A percentile compares a stretch with the other conserved stretches of the same genome.
These are phyloP conservation scores for Stenopsyche tienmushanensis DNA, from an alignment of 1,140 invertebrate genomes.

Conservation along the genomic window DNA sequence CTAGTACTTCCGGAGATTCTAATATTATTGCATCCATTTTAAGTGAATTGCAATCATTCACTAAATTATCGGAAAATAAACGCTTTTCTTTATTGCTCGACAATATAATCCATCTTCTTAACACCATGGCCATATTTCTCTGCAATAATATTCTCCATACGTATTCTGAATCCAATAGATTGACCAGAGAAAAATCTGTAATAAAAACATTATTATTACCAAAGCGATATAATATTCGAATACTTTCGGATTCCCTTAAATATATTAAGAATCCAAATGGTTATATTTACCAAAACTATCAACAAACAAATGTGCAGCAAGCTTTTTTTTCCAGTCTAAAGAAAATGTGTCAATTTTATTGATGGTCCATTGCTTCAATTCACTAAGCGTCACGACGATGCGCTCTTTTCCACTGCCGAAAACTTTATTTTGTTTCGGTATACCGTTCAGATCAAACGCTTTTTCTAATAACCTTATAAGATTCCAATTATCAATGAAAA, in stretches of 20 bases:
- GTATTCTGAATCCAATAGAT: constrained; percentile 52
- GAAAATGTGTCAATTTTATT: constrained; percentile 54
- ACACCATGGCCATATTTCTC: constrained; percentile 54
- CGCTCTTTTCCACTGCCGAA: constrained; percentile 50
- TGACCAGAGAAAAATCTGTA: constrained; percentile 55
- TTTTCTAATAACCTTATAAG: constrained; percentile 58
- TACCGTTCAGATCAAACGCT: constrained; percentile 53
- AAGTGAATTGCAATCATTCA: constrained; percentile 21
- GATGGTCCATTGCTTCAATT: constrained; percentile 53
- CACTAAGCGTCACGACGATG: constrained; percentile 52
- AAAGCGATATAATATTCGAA: background rate
- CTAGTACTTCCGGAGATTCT: constrained; percentile 42
- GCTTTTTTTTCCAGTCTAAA: constrained; percentile 54
- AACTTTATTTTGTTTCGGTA: constrained; percentile 54
- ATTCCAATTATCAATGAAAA: constrained; percentile 58
- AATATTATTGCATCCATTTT: constrained; percentile 23
- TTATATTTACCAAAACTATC: constrained; percentile 54
- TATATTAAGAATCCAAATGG: background rate
- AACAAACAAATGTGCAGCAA: constrained; percentile 57
- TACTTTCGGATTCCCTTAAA: too few relatives aligned
- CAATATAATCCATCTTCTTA: constrained; percentile 57
- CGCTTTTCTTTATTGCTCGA: constrained; percentile 35
- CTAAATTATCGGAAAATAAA: constrained; percentile 14
- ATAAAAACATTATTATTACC: constrained; percentile 34
- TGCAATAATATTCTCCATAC: constrained; percentile 57